Conservation (phyloP, 64 coral and sea anemone species). For the Stichodactyla helianthus region DNA sequence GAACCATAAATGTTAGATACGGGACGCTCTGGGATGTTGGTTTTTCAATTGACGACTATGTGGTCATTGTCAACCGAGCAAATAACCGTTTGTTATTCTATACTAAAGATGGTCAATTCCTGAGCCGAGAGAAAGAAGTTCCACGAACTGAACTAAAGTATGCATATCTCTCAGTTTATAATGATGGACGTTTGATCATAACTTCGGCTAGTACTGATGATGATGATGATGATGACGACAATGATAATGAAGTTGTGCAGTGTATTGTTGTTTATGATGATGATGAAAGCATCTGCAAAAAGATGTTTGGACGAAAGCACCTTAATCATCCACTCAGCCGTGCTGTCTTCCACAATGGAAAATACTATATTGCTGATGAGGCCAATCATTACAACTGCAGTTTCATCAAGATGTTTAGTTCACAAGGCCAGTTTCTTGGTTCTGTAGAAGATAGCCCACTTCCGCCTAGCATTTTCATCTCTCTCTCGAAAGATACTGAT, state of each 20-base stretch:
- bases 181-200: neutral
- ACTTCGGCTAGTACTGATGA: neutral
- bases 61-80: neutral
- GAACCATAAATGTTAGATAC: neutral
- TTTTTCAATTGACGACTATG: slow-evolving; percentile 11
- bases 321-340: neutral
- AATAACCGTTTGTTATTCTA: slow-evolving; percentile 14
- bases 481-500: neutral
- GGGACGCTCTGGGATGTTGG: slow-evolving; percentile 17
- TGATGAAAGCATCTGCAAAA: neutral
- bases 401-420: neutral
- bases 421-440: neutral
- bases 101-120: neutral
- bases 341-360: neutral
- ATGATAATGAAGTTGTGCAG: neutral
- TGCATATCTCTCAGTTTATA: neutral
- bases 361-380: neutral
- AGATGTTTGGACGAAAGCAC: neutral
- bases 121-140: neutral
- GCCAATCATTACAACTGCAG: neutral
- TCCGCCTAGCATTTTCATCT: neutral
- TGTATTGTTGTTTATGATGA: neutral
- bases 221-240: neutral
- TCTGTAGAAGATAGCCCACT: neutral
- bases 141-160: neutral